Conservation (phyloP, 2,888 invertebrate genomes). For the Microdon myrmicae region DNA sequence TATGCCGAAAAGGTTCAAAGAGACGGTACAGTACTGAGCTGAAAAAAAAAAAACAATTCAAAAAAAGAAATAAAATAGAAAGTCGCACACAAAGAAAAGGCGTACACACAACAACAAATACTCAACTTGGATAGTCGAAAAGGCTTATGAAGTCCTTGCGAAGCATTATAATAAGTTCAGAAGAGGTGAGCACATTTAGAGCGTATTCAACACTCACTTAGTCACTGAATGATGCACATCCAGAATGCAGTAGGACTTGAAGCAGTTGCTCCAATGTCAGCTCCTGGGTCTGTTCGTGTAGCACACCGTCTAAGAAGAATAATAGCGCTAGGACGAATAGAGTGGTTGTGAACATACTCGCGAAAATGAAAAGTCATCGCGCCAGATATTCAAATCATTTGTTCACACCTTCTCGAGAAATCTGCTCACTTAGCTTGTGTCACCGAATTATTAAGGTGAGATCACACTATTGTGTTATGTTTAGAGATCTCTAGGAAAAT, state of each 20-base stretch:
- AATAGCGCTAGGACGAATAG: conserved; percentile 4
- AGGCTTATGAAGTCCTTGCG: conserved; percentile 51
- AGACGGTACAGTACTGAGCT: conserved; percentile 33
- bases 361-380: conserved; percentile 23
- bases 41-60: conserved; percentile 16
- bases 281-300: no score
- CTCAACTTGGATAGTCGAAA: conserved; percentile 52
- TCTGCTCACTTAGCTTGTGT: conserved; percentile 15
- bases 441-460: conserved; percentile 19
- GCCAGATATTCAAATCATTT: conserved; percentile 28
- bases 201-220: conserved; percentile 45
- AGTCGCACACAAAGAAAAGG: conserved; percentile 23
- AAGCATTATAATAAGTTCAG: conserved; percentile 51
- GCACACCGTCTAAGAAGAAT: no score
- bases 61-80: conserved; percentile 33
- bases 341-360: conserved; percentile 7
- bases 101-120: conserved; percentile 49
- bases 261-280: conserved; percentile 4
- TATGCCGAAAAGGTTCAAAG: conserved; percentile 50
- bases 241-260: conserved; percentile 27
- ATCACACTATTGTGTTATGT: conserved; percentile 12
- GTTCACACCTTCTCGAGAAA: conserved; percentile 32
- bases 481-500: conserved; percentile 13
- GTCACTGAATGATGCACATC: conserved; percentile 44
- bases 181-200: conserved; percentile 52